Conservation (phyloP, 1,140 invertebrate genomes). For the Brachionus plicatilis region DNA sequence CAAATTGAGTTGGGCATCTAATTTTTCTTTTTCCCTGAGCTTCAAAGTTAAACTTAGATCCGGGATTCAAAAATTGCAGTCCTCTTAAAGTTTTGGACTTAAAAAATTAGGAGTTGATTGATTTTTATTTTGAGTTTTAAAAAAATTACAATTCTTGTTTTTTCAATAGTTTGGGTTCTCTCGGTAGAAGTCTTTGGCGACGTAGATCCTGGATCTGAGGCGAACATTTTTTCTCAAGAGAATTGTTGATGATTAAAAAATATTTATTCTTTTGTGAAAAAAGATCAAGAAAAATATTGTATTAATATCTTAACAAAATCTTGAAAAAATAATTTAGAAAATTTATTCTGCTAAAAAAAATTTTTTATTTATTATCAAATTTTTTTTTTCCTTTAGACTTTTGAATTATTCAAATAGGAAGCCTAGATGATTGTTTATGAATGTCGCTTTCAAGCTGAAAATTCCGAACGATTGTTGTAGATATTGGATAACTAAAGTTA, state of each 20-base stretch:
- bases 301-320: no score
- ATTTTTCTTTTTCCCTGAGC: constrained; percentile 16
- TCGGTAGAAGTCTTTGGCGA: neutral
- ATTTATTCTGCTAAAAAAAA: no score
- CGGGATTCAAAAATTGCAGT: constrained; percentile 15
- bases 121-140: neutral
- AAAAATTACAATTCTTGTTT: neutral
- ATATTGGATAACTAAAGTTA: no score
- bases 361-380: no score
- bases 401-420: no score
- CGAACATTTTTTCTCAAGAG: neutral
- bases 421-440: no score
- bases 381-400: no score
- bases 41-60: constrained; percentile 34
- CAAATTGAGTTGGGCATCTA: constrained; percentile 6
- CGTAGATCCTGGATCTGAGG: neutral
- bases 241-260: neutral
- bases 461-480: no score
- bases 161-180: neutral
- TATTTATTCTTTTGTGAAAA: neutral
- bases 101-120: neutral
- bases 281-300: neutral
- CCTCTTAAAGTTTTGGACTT: constrained; percentile 1
- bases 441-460: no score
- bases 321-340: no score